Evolutionary conservation across 2,888 invertebrate genomes (phyloP).

Genomic region (Spicauda simplicius): DNA sequence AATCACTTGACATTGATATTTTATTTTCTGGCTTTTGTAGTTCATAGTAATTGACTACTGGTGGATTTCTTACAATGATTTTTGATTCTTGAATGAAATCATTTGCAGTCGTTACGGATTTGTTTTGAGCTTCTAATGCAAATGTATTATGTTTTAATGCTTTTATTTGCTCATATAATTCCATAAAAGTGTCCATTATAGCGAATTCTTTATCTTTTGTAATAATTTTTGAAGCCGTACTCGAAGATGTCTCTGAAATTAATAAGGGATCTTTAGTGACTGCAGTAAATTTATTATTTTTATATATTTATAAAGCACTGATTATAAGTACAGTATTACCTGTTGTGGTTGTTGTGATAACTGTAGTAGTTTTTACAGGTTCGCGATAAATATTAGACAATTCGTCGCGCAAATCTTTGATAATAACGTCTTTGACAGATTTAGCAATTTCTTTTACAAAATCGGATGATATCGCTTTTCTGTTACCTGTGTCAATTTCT

Average conservation of each 20-base stretch:
- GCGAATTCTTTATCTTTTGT: conserved; percentile 43
- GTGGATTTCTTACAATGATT: background rate
- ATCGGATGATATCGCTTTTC: conserved; percentile 5
- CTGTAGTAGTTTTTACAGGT: conserved; percentile 41
- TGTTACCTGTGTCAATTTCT: background rate
- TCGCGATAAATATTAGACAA: conserved; percentile 40
- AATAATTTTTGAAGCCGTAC: conserved; percentile 36
- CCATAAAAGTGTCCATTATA: conserved; percentile 55
- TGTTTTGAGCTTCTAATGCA: conserved; percentile 30
- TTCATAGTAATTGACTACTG: background rate
- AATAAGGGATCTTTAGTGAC: background rate
- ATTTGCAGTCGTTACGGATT: conserved; percentile 26
- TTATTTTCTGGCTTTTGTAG: background rate
- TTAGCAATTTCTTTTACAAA: conserved; percentile 63
- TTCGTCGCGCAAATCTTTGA: conserved; percentile 59
- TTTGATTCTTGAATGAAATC: conserved; percentile 20
- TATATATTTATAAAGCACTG: too few relatives aligned
- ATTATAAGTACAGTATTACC: conserved; percentile 13
- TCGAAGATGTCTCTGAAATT: conserved; percentile 15
- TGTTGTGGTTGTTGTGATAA: conserved; percentile 16
- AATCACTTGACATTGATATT: background rate
- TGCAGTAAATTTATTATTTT: too few relatives aligned
- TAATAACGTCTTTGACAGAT: conserved; percentile 60
- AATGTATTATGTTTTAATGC: conserved; percentile 45
- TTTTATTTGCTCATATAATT: conserved; percentile 59